Evolutionary conservation across 2,797 vertebrate species (phyloP), one percentile per base, ranked within the genome.

Genomic region (Channallabes apus): DNA sequence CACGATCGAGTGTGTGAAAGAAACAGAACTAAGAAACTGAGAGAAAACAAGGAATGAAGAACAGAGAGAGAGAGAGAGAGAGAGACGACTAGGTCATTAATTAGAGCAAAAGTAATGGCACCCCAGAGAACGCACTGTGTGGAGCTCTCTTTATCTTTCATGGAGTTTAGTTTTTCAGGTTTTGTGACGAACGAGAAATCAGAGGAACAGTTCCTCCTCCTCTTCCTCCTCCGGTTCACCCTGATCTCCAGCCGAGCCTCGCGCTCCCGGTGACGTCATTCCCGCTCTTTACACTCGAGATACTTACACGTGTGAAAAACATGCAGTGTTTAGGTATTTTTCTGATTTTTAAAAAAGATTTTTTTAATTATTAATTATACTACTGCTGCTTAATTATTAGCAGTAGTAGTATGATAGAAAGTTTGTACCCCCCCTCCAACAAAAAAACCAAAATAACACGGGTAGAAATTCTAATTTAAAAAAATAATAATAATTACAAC

Each of bases 11-110:
- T 27, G 12, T 41, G 56, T 51, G 9, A 85, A 75, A 64, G 80
- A 83, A 89, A 89, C 75, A 79, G 17, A 56, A 41, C 12, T 14
- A 18, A 18, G 15, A 54, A 56, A 46, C 35, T 6, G 69, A 72
- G 24, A 46, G 4, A 41, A 46, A 27, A 51, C 15, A 14, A 27
- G 1, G 2, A 4, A 29, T 20, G 27, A 58, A 32, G 11, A 20
- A 65, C 22, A 59, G 61, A n/a, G 7, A 32, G 29, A 68, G 6
- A 35, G 2, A 20, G 32, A 68, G 0, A 8, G 6, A 35, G 2
- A 20, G 32, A 68, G 0, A 8, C 22, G 3, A 68, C 27, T 9
- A 11, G 29, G 17, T 11, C 46, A 1, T 46, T 11, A 46, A 46
- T 46, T 46, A 46, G n/a, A 14, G n/a, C 62, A 65, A 29, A 65